Conservation (phyloP, 1,140 invertebrate species). For the Halesus radiatus region DNA sequence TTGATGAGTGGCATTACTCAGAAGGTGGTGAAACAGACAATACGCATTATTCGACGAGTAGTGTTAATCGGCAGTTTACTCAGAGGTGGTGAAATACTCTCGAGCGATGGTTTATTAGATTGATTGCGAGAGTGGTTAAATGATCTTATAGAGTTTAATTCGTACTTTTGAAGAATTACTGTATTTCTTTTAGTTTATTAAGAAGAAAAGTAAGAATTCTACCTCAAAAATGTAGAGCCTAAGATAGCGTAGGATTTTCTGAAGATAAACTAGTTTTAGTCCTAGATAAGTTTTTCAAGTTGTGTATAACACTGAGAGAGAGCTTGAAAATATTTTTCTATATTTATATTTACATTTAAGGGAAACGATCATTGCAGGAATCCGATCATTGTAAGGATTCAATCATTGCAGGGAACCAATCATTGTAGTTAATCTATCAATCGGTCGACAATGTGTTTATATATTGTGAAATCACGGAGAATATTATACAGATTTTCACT, state of each 20-base stretch:
- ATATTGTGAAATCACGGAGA: neutral
- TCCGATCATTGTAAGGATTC: neutral
- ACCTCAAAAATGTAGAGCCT: slow-evolving; percentile 36
- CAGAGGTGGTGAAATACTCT: too few relatives aligned
- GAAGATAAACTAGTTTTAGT: slow-evolving; percentile 28
- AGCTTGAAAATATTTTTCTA: slow-evolving; percentile 24
- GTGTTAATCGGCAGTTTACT: too few relatives aligned
- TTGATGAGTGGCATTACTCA: too few relatives aligned
- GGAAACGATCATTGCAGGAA: slow-evolving; percentile 1
- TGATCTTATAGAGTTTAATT: too few relatives aligned
- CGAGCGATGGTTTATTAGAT: too few relatives aligned
- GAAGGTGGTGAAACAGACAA: too few relatives aligned
- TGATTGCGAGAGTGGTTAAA: too few relatives aligned
- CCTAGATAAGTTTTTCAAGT: slow-evolving; percentile 3
- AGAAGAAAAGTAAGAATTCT: slow-evolving; percentile 23
- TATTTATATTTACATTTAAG: slow-evolving; percentile 22
- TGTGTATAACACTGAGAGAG: slow-evolving; percentile 7
- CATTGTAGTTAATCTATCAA: too few relatives aligned
- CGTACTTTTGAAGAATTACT: neutral
- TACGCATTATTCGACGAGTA: too few relatives aligned
- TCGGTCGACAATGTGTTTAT: too few relatives aligned
- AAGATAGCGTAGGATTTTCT: slow-evolving; percentile 34
- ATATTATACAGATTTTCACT: neutral
- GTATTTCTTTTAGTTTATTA: slow-evolving; percentile 3
- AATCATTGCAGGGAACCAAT: too few relatives aligned